Conservation (phyloP, 2,888 invertebrate genomes). For the Drosophila meridiana region DNA sequence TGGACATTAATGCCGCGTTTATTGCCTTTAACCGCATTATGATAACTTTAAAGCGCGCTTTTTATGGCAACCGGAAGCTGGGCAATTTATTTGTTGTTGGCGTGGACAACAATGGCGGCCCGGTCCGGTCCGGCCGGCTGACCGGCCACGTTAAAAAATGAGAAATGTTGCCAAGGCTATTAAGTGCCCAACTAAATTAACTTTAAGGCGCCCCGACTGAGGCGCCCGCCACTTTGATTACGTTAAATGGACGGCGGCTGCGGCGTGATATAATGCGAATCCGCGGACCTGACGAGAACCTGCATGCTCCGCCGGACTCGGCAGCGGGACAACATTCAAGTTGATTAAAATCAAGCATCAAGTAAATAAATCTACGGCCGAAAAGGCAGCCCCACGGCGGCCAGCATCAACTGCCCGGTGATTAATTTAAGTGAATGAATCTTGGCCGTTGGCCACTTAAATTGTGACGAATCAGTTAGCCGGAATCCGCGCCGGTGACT, state of each 20-base stretch:
- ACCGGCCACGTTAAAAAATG: slow-evolving; percentile 59
- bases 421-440: slow-evolving; percentile 77
- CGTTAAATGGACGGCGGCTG: slow-evolving; percentile 57
- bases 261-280: slow-evolving; percentile 70
- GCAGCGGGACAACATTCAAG: slow-evolving; percentile 64
- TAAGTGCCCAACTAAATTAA: slow-evolving; percentile 82
- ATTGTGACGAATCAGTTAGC: slow-evolving; percentile 41
- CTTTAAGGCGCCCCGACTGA: slow-evolving; percentile 64
- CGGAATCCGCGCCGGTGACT: slow-evolving; percentile 42
- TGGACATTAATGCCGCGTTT: slow-evolving; percentile 71
- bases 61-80: slow-evolving; percentile 65
- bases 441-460: slow-evolving; percentile 36
- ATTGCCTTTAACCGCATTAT: slow-evolving; percentile 80
- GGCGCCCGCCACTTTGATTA: slow-evolving; percentile 70
- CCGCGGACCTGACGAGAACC: slow-evolving; percentile 10
- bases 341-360: slow-evolving; percentile 81
- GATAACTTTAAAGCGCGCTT: slow-evolving; percentile 73
- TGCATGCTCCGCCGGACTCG: slow-evolving; percentile 19
- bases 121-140: neutral
- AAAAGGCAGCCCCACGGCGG: slow-evolving; percentile 32
- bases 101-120: slow-evolving; percentile 59
- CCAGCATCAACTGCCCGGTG: slow-evolving; percentile 47
- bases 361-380: slow-evolving; percentile 73
- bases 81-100: slow-evolving; percentile 71
- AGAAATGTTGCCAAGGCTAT: slow-evolving; percentile 78